A percentile compares a stretch with the other conserved stretches of the same genome.
These are phyloP conservation scores for Muricea muricata DNA, from an alignment of 92 coral and sea anemone genomes.

Conservation along the genomic window DNA sequence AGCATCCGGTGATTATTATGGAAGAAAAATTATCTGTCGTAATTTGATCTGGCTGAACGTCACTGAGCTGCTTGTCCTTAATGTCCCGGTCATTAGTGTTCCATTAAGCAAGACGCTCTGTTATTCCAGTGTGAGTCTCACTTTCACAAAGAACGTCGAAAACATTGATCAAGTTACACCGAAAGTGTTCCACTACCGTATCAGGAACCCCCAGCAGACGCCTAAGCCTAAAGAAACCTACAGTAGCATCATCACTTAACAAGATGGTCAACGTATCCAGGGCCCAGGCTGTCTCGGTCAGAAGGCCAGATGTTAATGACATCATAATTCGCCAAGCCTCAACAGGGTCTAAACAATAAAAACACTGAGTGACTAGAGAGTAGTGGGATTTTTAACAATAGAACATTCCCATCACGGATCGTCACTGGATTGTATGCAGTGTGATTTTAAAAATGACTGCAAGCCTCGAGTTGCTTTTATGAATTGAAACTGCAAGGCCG, in stretches of 20 bases:
- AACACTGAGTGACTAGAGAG: no score
- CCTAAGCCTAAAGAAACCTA: conserved; percentile 84
- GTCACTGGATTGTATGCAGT: neutral
- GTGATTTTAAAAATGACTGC: neutral
- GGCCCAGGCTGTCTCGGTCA: conserved; percentile 98
- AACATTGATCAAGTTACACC: conserved; percentile 88
- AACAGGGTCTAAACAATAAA: conserved; percentile 81
- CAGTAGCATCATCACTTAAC: conserved; percentile 91
- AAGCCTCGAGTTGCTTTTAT: neutral
- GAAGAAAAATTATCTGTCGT: conserved; percentile 75
- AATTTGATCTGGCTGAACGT: conserved; percentile 37
- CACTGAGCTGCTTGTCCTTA: neutral
- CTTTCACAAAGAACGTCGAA: conserved; percentile 81
- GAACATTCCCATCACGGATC: neutral
- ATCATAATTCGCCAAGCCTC: conserved; percentile 99
- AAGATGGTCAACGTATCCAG: conserved; percentile 94
- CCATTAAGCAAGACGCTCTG: conserved; percentile 19
- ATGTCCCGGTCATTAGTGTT: conserved; percentile 1
- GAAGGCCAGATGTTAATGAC: conserved; percentile 96
- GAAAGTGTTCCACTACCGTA: conserved; percentile 91
- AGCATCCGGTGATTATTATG: conserved; percentile 67
- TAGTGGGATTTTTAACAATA: neutral
- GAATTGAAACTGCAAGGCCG: conserved; percentile 19
- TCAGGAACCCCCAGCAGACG: conserved; percentile 94
- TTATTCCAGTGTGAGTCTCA: conserved; percentile 68